Evolutionary conservation across 2,797 vertebrate species (phyloP).

Genomic region (Limosa lapponica): DNA sequence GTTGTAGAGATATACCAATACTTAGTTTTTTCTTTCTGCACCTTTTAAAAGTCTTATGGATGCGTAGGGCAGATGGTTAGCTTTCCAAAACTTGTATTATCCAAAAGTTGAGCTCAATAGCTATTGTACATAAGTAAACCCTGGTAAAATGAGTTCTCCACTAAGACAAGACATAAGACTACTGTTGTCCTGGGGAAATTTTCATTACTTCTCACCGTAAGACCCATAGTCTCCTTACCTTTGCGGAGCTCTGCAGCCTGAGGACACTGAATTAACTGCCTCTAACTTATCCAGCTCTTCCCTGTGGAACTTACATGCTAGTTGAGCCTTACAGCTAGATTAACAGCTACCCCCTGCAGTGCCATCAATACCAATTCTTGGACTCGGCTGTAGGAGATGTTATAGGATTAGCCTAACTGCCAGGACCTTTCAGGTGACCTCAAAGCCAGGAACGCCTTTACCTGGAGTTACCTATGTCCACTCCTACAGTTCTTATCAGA

Average conservation of each 20-base stretch:
- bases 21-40: background rate
- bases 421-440: background rate
- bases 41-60: background rate
- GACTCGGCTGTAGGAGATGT: background rate
- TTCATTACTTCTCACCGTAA: background rate
- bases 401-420: background rate
- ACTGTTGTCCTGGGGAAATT: background rate
- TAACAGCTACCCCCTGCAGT: background rate
- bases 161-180: background rate
- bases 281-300: background rate
- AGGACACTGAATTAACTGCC: background rate
- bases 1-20: background rate
- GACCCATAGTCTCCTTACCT: background rate
- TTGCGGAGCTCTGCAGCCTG: background rate
- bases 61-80: background rate
- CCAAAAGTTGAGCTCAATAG: background rate
- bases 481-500: background rate
- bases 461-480: background rate
- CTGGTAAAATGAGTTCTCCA: background rate
- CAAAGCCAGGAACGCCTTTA: background rate
- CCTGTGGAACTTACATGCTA: background rate
- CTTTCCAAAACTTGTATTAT: background rate
- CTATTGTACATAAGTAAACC: background rate
- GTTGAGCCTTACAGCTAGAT: background rate
- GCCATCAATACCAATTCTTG: background rate